Evolutionary conservation across 2,797 vertebrate species (phyloP).

Genomic region (Myotis pilosus): DNA sequence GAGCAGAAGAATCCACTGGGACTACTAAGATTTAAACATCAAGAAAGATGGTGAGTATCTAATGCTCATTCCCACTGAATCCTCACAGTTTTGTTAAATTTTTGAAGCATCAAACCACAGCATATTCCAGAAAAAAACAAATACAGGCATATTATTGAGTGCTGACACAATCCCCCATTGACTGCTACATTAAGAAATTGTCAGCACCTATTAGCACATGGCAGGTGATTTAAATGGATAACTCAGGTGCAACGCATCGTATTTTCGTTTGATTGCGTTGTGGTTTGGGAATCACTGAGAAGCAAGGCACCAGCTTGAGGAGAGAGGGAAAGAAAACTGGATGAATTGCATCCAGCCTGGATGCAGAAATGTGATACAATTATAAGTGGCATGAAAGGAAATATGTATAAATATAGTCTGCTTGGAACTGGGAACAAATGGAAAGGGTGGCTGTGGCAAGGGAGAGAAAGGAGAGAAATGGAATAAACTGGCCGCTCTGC

Average conservation of each 20-base stretch:
- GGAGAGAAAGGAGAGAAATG: conserved; percentile 49
- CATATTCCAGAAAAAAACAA: conserved; percentile 48
- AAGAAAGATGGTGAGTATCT: not conserved
- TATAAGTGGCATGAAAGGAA: conserved; percentile 57
- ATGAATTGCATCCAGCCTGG: conserved; percentile 54
- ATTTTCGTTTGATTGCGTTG: conserved; percentile 65
- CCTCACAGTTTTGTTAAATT: not conserved
- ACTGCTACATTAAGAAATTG: conserved; percentile 41
- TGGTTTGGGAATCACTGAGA: conserved; percentile 69
- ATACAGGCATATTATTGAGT: not conserved
- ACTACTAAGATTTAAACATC: not conserved
- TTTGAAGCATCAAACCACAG: not conserved
- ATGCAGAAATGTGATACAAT: conserved; percentile 51
- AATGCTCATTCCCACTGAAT: not conserved
- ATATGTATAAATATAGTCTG: conserved; percentile 55
- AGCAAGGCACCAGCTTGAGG: conserved; percentile 57
- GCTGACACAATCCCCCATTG: conserved; percentile 39
- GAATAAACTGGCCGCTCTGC: conserved; percentile 58
- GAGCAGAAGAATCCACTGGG: not conserved
- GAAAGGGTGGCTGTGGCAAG: conserved; percentile 35
- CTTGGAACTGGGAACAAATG: conserved; percentile 57
- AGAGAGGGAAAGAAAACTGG: conserved; percentile 41
- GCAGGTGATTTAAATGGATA: conserved; percentile 46
- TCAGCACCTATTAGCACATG: conserved; percentile 18
- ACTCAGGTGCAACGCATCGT: conserved; percentile 62